These are phyloP conservation scores for Globicephala melas DNA, from an alignment of 2,113 vertebrate genomes.

Conservation along the genomic window DNA sequence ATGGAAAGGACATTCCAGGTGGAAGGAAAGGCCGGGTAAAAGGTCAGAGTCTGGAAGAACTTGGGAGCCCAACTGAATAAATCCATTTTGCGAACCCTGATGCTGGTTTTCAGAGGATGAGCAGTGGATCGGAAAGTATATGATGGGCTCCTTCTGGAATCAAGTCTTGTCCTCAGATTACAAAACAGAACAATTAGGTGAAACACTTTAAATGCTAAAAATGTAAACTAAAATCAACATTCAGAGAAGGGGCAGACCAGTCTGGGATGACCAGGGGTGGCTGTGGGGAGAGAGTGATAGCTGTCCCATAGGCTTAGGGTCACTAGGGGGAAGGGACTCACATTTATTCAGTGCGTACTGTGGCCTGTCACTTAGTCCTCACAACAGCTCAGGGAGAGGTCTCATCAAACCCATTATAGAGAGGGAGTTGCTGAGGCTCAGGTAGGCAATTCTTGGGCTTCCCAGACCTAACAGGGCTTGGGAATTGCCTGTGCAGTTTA, in stretches of 20 bases:
- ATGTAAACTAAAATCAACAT: neutral
- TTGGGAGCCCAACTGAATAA: neutral
- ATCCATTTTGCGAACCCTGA: neutral
- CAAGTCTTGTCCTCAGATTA: neutral
- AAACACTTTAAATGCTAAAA: neutral
- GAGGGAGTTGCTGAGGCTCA: neutral
- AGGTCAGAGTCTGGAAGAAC: neutral
- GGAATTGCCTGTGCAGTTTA: neutral
- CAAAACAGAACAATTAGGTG: neutral
- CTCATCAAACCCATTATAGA: neutral
- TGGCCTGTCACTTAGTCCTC: neutral
- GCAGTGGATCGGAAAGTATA: neutral
- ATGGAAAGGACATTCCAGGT: neutral
- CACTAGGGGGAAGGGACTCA: too few species aligned
- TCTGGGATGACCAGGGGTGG: neutral
- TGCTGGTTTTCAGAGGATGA: neutral
- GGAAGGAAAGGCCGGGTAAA: neutral
- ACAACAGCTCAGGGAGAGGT: too few species aligned
- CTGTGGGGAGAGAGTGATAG: neutral
- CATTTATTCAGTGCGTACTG: neutral
- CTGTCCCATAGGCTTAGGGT: too few species aligned
- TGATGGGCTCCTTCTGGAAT: neutral
- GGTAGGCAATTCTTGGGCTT: neutral
- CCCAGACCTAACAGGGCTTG: neutral
- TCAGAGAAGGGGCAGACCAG: neutral